phyloP scores from a whole-genome alignment of 2,113 vertebrate genomes.

The Coptodon rendalli region DNA sequence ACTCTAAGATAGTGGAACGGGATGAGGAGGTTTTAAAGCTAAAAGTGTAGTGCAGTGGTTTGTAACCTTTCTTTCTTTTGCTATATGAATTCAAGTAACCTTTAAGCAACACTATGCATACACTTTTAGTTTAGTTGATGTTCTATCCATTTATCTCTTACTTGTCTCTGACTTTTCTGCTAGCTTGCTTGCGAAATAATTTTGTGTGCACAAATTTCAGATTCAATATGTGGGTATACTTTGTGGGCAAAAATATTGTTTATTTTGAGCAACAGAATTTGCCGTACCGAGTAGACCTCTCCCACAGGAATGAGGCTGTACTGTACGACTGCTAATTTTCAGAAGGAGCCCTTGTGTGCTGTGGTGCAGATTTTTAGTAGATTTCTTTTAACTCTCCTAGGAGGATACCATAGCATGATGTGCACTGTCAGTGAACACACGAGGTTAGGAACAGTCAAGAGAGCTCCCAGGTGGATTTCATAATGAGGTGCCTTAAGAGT shows the following conservation, averaged over 20 bases:
- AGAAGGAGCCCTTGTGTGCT: neutral
- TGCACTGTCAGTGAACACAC: neutral
- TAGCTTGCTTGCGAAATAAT: neutral
- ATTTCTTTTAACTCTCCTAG: neutral
- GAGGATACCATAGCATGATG: neutral
- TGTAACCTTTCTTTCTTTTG: neutral
- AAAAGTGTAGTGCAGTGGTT: neutral
- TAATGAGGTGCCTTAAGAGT: constrained; percentile 56
- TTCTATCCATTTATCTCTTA: neutral
- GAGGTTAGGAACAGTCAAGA: neutral
- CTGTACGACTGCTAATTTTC: neutral
- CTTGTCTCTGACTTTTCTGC: neutral
- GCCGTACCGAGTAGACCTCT: neutral
- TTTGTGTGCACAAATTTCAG: neutral
- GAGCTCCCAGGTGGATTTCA: constrained; percentile 26
- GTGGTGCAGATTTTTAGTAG: neutral
- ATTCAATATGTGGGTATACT: neutral
- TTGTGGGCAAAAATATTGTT: neutral
- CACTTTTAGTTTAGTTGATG: neutral
- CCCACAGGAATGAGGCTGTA: neutral
- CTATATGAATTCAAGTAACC: neutral
- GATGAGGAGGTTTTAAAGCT: neutral
- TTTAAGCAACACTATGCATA: neutral
- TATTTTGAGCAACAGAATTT: neutral
- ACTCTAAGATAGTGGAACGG: neutral